Conservation (phyloP, 1,140 invertebrate species). For the Hetaerina americana region DNA sequence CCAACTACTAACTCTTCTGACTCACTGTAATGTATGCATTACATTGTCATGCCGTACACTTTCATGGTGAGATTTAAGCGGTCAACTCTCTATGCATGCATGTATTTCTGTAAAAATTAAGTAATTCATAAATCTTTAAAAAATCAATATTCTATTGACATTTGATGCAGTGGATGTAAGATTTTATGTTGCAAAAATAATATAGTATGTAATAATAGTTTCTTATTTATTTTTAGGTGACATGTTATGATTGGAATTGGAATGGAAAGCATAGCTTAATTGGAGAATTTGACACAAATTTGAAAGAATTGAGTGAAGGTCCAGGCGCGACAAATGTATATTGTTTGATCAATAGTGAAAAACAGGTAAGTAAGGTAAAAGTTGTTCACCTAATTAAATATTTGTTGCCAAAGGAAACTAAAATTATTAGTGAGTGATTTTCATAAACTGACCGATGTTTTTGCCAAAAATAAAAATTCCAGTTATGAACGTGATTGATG, state of each 20-base stretch:
- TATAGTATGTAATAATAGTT: conserved; percentile 13
- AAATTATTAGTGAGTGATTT: too few species aligned
- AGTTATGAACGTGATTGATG: too few species aligned
- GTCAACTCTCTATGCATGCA: not conserved
- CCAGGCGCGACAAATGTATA: conserved; percentile 19
- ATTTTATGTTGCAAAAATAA: not conserved
- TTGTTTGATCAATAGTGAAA: not conserved
- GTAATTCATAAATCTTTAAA: not conserved
- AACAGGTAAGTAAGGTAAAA: not conserved
- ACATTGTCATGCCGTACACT: not conserved
- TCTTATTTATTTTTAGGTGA: conserved; percentile 16
- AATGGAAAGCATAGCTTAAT: conserved; percentile 34
- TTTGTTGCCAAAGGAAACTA: too few species aligned
- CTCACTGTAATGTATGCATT: too few species aligned
- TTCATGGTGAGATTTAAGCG: not conserved
- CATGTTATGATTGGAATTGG: conserved; percentile 27
- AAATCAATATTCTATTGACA: not conserved
- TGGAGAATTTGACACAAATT: conserved; percentile 29
- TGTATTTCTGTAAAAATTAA: not conserved
- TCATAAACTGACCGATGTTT: too few species aligned
- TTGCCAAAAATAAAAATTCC: too few species aligned
- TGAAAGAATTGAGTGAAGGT: conserved; percentile 23
- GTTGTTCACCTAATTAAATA: too few species aligned
- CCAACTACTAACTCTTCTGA: not conserved
- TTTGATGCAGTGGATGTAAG: not conserved